phyloP scores from a whole-genome alignment of 2,888 invertebrate species.

The Heteromyza rotundicornis region DNA sequence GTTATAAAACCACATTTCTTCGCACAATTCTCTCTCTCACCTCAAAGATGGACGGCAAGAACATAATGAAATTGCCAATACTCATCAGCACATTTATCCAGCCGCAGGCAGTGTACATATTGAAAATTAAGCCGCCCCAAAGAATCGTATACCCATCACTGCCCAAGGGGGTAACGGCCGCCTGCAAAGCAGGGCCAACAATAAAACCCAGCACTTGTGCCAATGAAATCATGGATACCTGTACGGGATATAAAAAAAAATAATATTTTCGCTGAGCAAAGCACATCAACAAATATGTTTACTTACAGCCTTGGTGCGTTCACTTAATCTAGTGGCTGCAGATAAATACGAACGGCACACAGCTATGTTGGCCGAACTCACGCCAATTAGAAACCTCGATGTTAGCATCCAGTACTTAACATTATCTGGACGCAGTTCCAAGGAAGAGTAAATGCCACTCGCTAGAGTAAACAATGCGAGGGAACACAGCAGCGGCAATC shows the following conservation, averaged over 20 bases:
- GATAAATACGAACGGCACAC: constrained; percentile 85
- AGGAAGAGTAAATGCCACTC: constrained; percentile 75
- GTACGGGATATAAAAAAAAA: no score
- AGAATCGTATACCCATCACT: constrained; percentile 66
- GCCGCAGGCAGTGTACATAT: constrained; percentile 88
- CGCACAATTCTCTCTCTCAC: constrained; percentile 56
- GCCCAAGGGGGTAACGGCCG: constrained; percentile 79
- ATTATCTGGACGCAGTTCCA: constrained; percentile 72
- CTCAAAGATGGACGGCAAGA: constrained; percentile 77
- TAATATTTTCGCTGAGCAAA: no score
- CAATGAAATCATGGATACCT: constrained; percentile 78
- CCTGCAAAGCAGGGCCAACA: constrained; percentile 83
- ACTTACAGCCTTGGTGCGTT: constrained; percentile 83
- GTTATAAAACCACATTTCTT: background rate
- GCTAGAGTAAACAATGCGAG: constrained; percentile 75
- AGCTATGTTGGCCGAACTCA: constrained; percentile 82
- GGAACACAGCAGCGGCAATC: constrained; percentile 74
- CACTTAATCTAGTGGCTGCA: constrained; percentile 79
- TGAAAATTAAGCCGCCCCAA: constrained; percentile 68
- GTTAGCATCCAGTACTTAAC: constrained; percentile 77
- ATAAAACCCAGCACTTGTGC: constrained; percentile 88
- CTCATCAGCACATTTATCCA: constrained; percentile 84
- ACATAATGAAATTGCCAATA: constrained; percentile 73
- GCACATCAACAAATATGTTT: no score
- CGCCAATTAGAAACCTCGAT: constrained; percentile 80